Evolutionary conservation across 2,113 vertebrate genomes (phyloP).

Genomic region (Hemiprocne comata): DNA sequence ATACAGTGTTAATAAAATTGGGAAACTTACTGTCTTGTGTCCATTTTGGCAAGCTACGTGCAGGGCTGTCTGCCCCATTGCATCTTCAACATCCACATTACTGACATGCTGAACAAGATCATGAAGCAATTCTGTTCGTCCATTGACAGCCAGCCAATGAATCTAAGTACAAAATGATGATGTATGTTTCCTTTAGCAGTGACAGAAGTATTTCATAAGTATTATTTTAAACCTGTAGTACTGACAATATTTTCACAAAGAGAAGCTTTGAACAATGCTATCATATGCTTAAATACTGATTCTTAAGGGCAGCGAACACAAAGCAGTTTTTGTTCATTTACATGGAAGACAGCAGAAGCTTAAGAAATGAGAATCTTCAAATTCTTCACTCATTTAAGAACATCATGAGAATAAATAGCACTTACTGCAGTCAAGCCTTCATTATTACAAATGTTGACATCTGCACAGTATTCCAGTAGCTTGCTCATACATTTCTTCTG

Average conservation of each 20-base stretch:
- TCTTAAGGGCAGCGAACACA: neutral
- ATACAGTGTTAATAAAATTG: neutral
- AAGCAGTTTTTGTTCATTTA: neutral
- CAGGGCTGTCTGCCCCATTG: slow-evolving; percentile 97
- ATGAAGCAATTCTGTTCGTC: slow-evolving; percentile 93
- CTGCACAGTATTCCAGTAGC: slow-evolving; percentile 93
- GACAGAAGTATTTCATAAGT: neutral
- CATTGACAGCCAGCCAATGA: slow-evolving; percentile 97
- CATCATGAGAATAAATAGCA: slow-evolving; percentile 35
- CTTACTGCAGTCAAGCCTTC: slow-evolving; percentile 98
- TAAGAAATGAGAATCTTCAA: neutral
- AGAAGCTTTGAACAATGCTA: neutral
- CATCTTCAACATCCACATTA: slow-evolving; percentile 97
- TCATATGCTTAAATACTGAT: neutral
- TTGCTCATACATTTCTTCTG: slow-evolving; percentile 99
- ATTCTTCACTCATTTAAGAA: neutral
- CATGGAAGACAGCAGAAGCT: neutral
- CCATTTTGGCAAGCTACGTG: slow-evolving; percentile 98
- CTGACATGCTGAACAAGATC: slow-evolving; percentile 96
- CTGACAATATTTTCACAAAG: neutral
- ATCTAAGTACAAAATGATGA: slow-evolving; percentile 78
- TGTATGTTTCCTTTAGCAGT: neutral
- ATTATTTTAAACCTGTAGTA: neutral
- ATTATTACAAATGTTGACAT: slow-evolving; percentile 99
- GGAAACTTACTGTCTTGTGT: slow-evolving; percentile 89